phyloP scores from a whole-genome alignment of 2,888 invertebrate species.

The Carcina quercana region DNA sequence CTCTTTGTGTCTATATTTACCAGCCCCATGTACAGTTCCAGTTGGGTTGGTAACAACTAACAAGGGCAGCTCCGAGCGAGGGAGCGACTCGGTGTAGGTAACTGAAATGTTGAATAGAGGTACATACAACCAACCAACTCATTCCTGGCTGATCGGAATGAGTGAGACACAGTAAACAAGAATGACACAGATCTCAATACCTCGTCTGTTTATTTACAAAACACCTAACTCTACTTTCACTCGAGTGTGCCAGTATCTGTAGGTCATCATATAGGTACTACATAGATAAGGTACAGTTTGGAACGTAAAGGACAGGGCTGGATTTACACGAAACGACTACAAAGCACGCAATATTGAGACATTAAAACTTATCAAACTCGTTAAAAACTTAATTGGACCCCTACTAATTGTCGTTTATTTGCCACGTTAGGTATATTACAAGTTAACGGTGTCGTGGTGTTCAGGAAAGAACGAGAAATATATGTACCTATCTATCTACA shows the following conservation, averaged over 20 bases:
- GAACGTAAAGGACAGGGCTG: constrained; percentile 22
- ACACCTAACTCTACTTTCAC: constrained; percentile 17
- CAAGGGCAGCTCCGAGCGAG: constrained; percentile 27
- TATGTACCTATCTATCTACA: too few relatives aligned
- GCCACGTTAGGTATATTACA: constrained; percentile 28
- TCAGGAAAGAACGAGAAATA: constrained; percentile 14
- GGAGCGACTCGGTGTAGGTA: constrained; percentile 25
- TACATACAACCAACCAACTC: too few relatives aligned
- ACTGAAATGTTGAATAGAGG: constrained; percentile 16
- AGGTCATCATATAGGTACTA: constrained; percentile 1
- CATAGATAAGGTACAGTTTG: constrained; percentile 1
- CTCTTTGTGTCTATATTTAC: constrained; percentile 26
- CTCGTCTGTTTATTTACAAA: constrained; percentile 18
- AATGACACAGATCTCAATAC: constrained; percentile 10
- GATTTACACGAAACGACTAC: constrained; percentile 42
- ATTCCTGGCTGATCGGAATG: not conserved
- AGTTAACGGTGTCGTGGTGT: constrained; percentile 31
- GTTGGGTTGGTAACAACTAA: constrained; percentile 29
- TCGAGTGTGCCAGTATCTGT: constrained; percentile 8
- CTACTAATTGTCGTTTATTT: constrained; percentile 52
- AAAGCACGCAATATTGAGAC: constrained; percentile 51
- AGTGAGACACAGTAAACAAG: constrained; percentile 7
- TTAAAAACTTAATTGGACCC: constrained; percentile 51
- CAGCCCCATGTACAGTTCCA: constrained; percentile 39
- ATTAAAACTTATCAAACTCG: constrained; percentile 59